These are phyloP conservation scores for Bilobella aurantiaca DNA, from an alignment of 1,140 invertebrate species.

Conservation along the genomic window DNA sequence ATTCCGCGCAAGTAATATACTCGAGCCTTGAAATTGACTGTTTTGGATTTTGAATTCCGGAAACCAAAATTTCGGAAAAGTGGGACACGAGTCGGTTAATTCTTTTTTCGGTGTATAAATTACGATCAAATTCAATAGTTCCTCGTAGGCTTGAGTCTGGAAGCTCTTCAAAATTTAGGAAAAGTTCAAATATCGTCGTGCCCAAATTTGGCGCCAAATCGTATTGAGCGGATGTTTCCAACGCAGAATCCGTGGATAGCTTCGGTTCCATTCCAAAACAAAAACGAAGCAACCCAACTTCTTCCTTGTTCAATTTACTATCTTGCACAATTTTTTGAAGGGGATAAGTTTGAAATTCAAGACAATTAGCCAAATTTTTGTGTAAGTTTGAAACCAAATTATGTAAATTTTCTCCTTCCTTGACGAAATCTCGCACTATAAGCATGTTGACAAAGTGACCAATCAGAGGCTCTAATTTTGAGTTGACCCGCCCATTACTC, in stretches of 20 bases:
- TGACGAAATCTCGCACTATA: neutral
- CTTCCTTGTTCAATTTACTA: neutral
- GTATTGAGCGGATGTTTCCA: neutral
- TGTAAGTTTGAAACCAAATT: too few relatives aligned
- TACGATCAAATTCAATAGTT: neutral
- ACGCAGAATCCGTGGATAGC: neutral
- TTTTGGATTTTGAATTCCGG: neutral
- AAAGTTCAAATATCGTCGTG: neutral
- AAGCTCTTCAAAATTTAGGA: neutral
- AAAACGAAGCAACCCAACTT: neutral
- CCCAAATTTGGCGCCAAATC: neutral
- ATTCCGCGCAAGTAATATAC: neutral
- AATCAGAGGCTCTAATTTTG: neutral
- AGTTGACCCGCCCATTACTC: neutral
- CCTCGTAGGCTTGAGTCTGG: neutral
- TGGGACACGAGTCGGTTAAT: neutral
- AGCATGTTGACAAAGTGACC: constrained; percentile 2
- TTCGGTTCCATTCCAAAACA: neutral
- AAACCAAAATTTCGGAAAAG: neutral
- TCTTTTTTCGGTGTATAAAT: neutral
- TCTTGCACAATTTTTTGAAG: neutral
- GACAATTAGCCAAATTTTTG: too few relatives aligned
- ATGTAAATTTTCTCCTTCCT: neutral
- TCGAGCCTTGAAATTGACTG: neutral
- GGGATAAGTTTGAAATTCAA: neutral